phyloP scores from a whole-genome alignment of 2,797 vertebrate species.

The Phoeniculus purpureus region DNA sequence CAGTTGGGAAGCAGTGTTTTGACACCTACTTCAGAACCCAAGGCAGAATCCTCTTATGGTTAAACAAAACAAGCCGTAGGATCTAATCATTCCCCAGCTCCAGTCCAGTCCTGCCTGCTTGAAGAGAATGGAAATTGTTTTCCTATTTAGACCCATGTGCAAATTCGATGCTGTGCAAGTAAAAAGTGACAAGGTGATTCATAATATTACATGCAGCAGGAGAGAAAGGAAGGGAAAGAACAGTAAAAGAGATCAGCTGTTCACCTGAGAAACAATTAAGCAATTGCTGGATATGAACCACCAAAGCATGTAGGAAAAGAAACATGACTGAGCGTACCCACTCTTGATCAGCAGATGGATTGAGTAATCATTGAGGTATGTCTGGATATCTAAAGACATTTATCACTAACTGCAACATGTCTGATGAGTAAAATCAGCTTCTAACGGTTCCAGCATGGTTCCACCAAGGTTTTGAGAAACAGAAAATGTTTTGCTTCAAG shows the following conservation, averaged over 20 bases:
- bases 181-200: not conserved
- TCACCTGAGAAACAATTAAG: not conserved
- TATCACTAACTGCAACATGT: not conserved
- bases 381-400: not conserved
- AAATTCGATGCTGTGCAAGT: not conserved
- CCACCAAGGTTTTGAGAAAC: not conserved
- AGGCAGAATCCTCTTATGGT: not conserved
- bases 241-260: not conserved
- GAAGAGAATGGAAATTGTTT: not conserved
- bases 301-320: not conserved
- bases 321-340: accelerated
- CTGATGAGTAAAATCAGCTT: not conserved
- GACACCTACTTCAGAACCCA: not conserved
- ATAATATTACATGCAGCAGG: not conserved
- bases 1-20: not conserved
- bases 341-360: not conserved
- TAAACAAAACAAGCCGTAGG: not conserved
- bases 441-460: not conserved
- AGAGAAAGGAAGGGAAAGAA: not conserved
- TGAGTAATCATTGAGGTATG: not conserved
- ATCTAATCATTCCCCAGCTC: not conserved
- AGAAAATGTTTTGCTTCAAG: not conserved
- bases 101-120: not conserved
- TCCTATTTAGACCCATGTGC: not conserved
- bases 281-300: not conserved